Evolutionary conservation across 2,888 invertebrate genomes (phyloP).

Genomic region (Epirrita christyi): DNA sequence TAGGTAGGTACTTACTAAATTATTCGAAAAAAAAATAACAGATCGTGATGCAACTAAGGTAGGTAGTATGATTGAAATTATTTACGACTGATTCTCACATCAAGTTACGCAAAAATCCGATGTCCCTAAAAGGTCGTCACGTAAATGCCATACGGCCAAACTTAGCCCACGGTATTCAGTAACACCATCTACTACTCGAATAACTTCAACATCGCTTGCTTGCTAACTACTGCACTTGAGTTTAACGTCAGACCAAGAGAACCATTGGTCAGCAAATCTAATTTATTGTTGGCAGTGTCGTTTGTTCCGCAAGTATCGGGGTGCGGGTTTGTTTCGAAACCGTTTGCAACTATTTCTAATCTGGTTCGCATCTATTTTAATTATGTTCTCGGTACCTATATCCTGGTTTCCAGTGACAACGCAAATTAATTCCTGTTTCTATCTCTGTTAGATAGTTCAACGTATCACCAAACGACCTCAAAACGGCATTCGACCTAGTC

Average conservation of each 20-base stretch:
- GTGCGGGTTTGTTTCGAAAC: constrained; percentile 62
- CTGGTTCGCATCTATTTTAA: constrained; percentile 72
- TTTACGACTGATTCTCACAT: constrained; percentile 38
- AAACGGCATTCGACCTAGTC: constrained; percentile 81
- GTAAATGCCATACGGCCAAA: constrained; percentile 59
- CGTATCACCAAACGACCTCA: constrained; percentile 79
- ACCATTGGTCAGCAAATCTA: constrained; percentile 56
- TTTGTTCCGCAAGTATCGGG: constrained; percentile 36
- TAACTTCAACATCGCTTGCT: constrained; percentile 49
- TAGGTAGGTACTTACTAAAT: too few species aligned
- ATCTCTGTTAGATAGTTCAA: constrained; percentile 58
- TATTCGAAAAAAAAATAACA: not conserved
- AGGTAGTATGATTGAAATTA: constrained; percentile 17
- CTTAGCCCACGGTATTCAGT: constrained; percentile 42
- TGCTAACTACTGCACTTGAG: constrained; percentile 37
- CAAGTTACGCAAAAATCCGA: constrained; percentile 59
- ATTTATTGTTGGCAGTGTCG: constrained; percentile 47
- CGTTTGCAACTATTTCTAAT: constrained; percentile 67
- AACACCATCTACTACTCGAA: constrained; percentile 29
- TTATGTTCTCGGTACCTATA: constrained; percentile 53
- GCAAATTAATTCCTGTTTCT: constrained; percentile 55
- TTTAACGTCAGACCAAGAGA: constrained; percentile 39
- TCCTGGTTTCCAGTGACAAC: constrained; percentile 57
- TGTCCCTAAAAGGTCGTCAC: constrained; percentile 61
- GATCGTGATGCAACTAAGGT: constrained; percentile 21